Percentiles rank a stretch among this genome's conserved stretches.
Conservation (phyloP, 2,113 vertebrate genomes). For the Amblyopsis rosae region DNA sequence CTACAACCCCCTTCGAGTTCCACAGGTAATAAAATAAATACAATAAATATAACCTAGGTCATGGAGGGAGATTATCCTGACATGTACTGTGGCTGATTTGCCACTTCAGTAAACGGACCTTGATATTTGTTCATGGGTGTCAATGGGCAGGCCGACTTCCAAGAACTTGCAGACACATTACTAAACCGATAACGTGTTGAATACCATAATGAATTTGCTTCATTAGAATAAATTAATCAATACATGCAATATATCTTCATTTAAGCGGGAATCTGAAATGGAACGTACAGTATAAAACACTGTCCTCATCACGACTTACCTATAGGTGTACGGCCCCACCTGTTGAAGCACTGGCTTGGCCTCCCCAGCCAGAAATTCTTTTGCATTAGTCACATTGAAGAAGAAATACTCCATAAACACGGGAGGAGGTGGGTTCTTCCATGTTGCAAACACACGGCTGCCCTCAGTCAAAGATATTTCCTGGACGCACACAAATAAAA, state of each 20-base stretch:
- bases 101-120: conserved; percentile 27
- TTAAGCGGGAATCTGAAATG: too few species aligned
- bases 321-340: conserved; percentile 92
- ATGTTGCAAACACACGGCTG: conserved; percentile 84
- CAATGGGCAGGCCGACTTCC: neutral
- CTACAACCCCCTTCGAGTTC: neutral
- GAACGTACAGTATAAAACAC: too few species aligned
- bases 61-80: neutral
- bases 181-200: too few species aligned
- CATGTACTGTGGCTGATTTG: neutral
- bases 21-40: neutral
- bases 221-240: too few species aligned
- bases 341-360: conserved; percentile 78
- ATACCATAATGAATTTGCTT: too few species aligned
- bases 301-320: conserved; percentile 66
- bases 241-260: too few species aligned
- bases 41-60: neutral
- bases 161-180: neutral
- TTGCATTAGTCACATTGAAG: conserved; percentile 88
- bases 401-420: conserved; percentile 94
- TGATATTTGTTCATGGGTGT: conserved; percentile 52
- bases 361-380: conserved; percentile 80
- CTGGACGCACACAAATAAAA: conserved; percentile 66
- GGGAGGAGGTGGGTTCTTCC: conserved; percentile 88
- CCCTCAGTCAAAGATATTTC: conserved; percentile 87